These are phyloP conservation scores for Spatula versicolor DNA, from an alignment of 2,797 vertebrate genomes.

Conservation along the genomic window DNA sequence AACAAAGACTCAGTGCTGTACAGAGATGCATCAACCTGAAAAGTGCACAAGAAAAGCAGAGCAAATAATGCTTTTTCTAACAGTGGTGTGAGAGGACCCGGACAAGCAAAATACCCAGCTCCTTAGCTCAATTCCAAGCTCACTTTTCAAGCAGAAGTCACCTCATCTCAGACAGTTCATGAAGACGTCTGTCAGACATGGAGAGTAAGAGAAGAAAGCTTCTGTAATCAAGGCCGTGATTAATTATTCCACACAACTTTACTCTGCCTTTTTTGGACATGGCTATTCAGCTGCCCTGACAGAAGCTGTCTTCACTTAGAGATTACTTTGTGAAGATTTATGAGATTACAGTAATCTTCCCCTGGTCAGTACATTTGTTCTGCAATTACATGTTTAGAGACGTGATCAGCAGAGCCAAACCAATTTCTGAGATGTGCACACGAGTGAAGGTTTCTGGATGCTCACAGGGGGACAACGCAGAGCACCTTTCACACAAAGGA, in stretches of 20 bases:
- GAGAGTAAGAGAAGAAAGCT: neutral
- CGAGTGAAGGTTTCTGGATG: neutral
- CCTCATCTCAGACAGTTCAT: neutral
- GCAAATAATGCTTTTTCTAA: neutral
- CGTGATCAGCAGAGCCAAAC: neutral
- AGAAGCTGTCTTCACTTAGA: neutral
- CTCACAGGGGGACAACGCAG: fast-evolving
- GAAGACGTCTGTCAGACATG: neutral
- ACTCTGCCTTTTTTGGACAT: neutral
- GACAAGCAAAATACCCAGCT: neutral
- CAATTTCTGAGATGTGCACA: neutral
- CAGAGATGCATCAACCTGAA: neutral
- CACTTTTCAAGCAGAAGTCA: neutral
- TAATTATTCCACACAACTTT: neutral
- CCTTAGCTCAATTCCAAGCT: neutral
- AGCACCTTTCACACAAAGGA: neutral
- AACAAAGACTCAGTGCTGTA: neutral
- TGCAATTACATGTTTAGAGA: neutral
- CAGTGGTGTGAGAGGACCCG: neutral
- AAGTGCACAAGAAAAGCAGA: neutral
- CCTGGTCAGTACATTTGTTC: neutral
- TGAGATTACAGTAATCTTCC: neutral
- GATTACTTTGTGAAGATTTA: neutral
- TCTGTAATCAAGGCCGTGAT: neutral
- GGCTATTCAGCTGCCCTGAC: neutral